phyloP scores from a whole-genome alignment of 2,888 invertebrate species.

The Hypercompe scribonia region DNA sequence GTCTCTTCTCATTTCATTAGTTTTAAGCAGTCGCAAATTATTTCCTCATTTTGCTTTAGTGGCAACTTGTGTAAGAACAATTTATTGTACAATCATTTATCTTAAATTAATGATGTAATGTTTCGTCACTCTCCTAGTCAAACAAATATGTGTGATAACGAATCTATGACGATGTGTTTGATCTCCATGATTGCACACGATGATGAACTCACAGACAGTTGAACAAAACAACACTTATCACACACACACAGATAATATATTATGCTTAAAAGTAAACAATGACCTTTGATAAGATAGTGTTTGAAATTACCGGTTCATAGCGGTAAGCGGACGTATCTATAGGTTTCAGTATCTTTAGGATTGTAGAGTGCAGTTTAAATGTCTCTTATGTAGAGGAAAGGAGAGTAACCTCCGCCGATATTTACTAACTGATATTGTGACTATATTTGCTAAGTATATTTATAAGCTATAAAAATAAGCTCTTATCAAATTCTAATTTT shows the following conservation, averaged over 20 bases:
- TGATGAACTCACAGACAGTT: background rate
- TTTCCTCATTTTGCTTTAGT: background rate
- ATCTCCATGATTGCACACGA: background rate
- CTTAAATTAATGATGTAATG: background rate
- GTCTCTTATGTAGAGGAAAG: background rate
- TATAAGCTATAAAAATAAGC: too few species aligned
- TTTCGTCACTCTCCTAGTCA: background rate
- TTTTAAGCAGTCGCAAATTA: too few species aligned
- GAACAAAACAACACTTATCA: slow-evolving; percentile 4
- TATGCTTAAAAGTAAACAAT: background rate
- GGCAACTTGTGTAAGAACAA: background rate
- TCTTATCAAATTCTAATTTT: too few species aligned
- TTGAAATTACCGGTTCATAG: slow-evolving; percentile 1
- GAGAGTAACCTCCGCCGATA: too few species aligned
- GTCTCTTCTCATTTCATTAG: too few species aligned
- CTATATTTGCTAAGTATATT: too few species aligned
- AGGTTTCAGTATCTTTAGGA: background rate
- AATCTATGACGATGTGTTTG: background rate
- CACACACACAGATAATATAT: slow-evolving; percentile 1
- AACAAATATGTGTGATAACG: background rate
- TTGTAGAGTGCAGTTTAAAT: background rate
- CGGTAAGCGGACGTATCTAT: background rate
- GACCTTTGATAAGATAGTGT: slow-evolving; percentile 1
- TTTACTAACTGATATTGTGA: too few species aligned
- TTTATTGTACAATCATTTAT: background rate